phyloP scores from a whole-genome alignment of 2,797 vertebrate genomes.

The Bovichtus variegatus region DNA sequence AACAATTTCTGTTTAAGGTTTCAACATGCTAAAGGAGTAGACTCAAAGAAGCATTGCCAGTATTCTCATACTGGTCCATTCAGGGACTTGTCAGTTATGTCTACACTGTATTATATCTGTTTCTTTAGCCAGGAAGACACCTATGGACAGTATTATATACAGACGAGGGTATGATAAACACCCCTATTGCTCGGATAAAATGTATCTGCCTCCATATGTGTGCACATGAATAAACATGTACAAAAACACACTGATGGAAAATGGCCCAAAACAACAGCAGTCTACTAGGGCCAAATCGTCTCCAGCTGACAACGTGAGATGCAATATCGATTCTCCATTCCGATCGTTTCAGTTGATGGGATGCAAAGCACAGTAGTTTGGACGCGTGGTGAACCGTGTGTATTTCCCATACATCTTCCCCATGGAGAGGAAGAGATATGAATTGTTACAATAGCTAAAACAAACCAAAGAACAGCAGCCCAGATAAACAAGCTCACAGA shows the following conservation, averaged over 20 bases:
- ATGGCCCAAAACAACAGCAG: slow-evolving; percentile 1
- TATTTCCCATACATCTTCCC: background rate
- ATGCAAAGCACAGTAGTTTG: slow-evolving; percentile 12
- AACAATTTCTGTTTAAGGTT: slow-evolving; percentile 29
- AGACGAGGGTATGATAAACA: slow-evolving; percentile 24
- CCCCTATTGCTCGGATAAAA: slow-evolving; percentile 1
- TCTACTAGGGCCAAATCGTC: slow-evolving; percentile 7
- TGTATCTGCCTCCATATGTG: background rate
- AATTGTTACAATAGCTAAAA: slow-evolving; percentile 9
- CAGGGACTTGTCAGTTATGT: background rate
- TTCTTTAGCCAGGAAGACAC: slow-evolving; percentile 10
- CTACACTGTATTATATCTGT: slow-evolving; percentile 7
- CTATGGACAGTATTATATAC: slow-evolving; percentile 8
- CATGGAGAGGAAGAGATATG: background rate
- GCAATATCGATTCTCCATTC: background rate
- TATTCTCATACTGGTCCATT: slow-evolving; percentile 16
- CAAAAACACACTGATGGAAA: background rate
- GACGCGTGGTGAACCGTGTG: background rate
- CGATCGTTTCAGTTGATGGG: slow-evolving; percentile 19
- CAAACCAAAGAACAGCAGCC: slow-evolving; percentile 9
- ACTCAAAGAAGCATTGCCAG: background rate
- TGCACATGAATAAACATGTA: slow-evolving; percentile 10
- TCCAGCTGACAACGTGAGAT: slow-evolving; percentile 41
- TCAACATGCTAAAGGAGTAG: slow-evolving; percentile 10
- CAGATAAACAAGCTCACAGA: background rate